Evolutionary conservation across 2,797 vertebrate genomes (phyloP), one percentile per base, ranked within the genome.

Genomic region (Sebastiscus albofasciatus): DNA sequence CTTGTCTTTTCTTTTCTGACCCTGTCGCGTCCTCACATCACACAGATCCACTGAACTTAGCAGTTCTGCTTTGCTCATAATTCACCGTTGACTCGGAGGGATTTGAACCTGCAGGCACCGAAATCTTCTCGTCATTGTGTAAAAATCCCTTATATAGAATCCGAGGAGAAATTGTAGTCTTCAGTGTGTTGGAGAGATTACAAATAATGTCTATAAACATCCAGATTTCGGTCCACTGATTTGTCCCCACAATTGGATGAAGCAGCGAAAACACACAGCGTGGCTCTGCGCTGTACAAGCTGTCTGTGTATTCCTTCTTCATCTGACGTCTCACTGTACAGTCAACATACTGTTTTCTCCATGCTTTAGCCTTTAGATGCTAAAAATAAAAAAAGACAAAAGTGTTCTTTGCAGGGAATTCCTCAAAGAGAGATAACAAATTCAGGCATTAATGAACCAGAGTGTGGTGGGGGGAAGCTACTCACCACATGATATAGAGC

Each of bases 401-500:
- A 33, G 8, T 13, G 31, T 33, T 59, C 34, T 81, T 56, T 67
- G 67, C 6, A 70, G 22, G 18, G 13, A 14, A 33, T 49, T 42
- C 18, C 42, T 64, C 52, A 68, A 22, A 71, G 26, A 67, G 49
- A 33, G 18, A 34, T 22, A 1, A 14, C 22, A 60, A 68, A 73
- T n/a, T 49, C 16, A 72, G 10, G 16, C 56, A 71, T 69, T 39
- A 67, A 71, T 29, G 16, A 60, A 67, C 33, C 31, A 68, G 1
- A n/a, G 16, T 66, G 22, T 27, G 66, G 16, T 46, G 42, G 6
- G 13, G 18, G 54, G 6, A 36, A 36, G 52, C 33, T 34, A 79
- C 95, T 93, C 89, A 96, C 95, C 80, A 7, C 97, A 97, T 0
- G 94, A 94, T 20, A 96, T 42, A 34, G 95, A 90, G 71, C 96